A percentile compares a stretch with the other conserved stretches of the same genome.
phyloP scores from a whole-genome alignment of 2,888 invertebrate genomes.

The Archips crataeganus region DNA sequence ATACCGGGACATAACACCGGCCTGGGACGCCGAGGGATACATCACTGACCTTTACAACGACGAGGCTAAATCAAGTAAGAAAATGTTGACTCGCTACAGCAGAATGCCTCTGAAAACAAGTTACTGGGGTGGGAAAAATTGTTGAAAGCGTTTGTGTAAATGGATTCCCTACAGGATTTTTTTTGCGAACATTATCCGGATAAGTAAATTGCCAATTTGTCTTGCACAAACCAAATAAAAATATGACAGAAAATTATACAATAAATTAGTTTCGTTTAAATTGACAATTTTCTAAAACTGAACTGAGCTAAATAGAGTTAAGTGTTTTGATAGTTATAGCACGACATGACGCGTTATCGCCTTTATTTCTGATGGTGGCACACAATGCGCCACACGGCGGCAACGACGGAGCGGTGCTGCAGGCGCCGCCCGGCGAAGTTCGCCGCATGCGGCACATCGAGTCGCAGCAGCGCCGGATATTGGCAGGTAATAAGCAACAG shows the following conservation, averaged over 20 bases:
- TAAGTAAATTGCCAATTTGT: too few relatives aligned
- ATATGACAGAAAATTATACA: too few relatives aligned
- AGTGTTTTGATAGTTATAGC: slow-evolving; percentile 79
- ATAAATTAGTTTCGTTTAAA: too few relatives aligned
- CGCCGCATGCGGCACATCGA: slow-evolving; percentile 89
- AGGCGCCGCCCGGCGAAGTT: slow-evolving; percentile 90
- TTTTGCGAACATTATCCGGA: too few relatives aligned
- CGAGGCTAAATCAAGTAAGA: slow-evolving; percentile 85
- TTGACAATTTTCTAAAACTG: neutral
- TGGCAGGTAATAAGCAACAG: slow-evolving; percentile 87
- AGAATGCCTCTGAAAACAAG: neutral
- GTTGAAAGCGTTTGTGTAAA: too few relatives aligned
- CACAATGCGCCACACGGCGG: slow-evolving; percentile 93
- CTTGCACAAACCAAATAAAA: too few relatives aligned
- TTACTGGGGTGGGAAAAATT: too few relatives aligned
- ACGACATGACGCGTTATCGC: slow-evolving; percentile 84
- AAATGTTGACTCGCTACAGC: neutral
- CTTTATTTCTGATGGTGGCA: slow-evolving; percentile 92
- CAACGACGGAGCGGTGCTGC: slow-evolving; percentile 89
- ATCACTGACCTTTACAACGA: slow-evolving; percentile 89
- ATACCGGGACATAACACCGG: slow-evolving; percentile 78
- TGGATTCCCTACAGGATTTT: too few relatives aligned
- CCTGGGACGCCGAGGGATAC: slow-evolving; percentile 87
- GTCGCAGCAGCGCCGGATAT: slow-evolving; percentile 88
- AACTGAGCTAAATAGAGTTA: neutral